phyloP scores from a whole-genome alignment of 2,797 vertebrate species.

The Smutsia gigantea region DNA sequence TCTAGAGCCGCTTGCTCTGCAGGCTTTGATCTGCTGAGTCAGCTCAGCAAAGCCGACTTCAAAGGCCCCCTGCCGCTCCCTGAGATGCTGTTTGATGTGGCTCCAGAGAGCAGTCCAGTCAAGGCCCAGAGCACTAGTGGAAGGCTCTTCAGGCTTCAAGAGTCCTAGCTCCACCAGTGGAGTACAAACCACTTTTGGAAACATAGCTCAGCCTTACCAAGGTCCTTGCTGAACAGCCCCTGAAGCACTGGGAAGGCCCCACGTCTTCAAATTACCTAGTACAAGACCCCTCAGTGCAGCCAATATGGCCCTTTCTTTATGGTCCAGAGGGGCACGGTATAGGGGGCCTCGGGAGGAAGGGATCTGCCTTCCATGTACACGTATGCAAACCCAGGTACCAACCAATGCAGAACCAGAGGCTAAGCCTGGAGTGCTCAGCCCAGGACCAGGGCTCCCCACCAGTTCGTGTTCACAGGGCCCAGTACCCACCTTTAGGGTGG shows the following conservation, averaged over 20 bases:
- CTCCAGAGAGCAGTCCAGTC: slow-evolving; percentile 61
- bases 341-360: neutral
- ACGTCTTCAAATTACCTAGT: neutral
- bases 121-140: slow-evolving; percentile 47
- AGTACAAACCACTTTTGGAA: slow-evolving; percentile 66
- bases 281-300: neutral
- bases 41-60: slow-evolving; percentile 70
- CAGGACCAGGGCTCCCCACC: neutral
- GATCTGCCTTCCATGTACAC: neutral
- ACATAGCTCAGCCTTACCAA: slow-evolving; percentile 33
- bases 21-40: slow-evolving; percentile 69
- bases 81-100: slow-evolving; percentile 76
- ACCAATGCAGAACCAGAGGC: neutral
- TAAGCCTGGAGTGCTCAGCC: neutral
- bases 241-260: neutral
- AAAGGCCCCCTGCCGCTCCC: slow-evolving; percentile 70
- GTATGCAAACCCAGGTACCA: neutral
- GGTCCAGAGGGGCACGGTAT: neutral
- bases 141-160: slow-evolving; percentile 41
- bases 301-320: neutral
- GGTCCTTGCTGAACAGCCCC: slow-evolving; percentile 38
- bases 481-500: slow-evolving; percentile 91
- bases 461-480: neutral
- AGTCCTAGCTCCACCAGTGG: slow-evolving; percentile 18
- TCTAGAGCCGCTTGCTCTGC: slow-evolving; percentile 57